phyloP scores from a whole-genome alignment of 2,888 invertebrate genomes.

The Gastrophysa polygoni region DNA sequence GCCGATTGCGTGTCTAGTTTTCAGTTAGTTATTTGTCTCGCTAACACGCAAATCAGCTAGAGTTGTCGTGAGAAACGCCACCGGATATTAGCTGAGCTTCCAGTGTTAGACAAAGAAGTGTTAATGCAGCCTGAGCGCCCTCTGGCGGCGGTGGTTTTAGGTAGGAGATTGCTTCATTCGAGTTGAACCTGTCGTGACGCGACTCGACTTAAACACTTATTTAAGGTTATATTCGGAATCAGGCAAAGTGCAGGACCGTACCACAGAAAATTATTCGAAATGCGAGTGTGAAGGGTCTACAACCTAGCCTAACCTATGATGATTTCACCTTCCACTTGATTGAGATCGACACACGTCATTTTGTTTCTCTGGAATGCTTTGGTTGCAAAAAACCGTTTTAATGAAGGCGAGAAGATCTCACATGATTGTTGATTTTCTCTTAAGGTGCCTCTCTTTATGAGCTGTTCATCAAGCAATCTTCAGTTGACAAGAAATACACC shows the following conservation, averaged over 20 bases:
- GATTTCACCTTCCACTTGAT: no score
- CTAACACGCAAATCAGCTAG: constrained; percentile 28
- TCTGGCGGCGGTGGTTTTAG: constrained; percentile 24
- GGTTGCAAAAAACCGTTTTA: no score
- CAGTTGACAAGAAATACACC: no score
- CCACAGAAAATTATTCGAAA: no score
- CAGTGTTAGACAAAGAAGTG: constrained; percentile 35
- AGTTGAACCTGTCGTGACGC: constrained; percentile 29
- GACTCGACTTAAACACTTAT: constrained; percentile 36
- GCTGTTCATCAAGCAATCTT: no score
- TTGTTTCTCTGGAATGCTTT: no score
- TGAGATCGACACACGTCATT: no score
- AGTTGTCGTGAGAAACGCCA: constrained; percentile 22
- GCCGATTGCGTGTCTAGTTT: neutral
- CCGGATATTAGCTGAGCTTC: constrained; percentile 27
- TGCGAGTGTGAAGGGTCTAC: no score
- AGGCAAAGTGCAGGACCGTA: constrained; percentile 20
- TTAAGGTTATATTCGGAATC: constrained; percentile 27
- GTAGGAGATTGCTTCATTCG: constrained; percentile 35
- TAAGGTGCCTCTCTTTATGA: no score
- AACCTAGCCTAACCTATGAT: no score
- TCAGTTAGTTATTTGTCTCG: constrained; percentile 1
- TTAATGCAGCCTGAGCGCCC: constrained; percentile 28
- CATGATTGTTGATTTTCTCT: no score
- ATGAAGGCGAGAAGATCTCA: no score